phyloP scores from a whole-genome alignment of 2,113 vertebrate genomes.

The Python bivittatus region DNA sequence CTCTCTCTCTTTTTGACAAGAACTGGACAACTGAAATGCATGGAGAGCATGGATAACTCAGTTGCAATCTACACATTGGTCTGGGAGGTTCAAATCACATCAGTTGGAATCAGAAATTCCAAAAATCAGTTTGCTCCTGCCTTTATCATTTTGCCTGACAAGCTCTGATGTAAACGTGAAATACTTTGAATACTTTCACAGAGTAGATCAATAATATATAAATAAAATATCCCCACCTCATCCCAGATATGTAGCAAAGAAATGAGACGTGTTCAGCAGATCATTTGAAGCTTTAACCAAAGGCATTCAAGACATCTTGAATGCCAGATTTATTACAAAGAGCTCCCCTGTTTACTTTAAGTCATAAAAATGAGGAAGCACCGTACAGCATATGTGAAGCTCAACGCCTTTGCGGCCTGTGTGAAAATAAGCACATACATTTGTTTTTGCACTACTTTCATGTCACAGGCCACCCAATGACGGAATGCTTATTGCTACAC shows the following conservation, averaged over 20 bases:
- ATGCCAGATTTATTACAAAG: conserved; percentile 29
- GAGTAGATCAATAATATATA: neutral
- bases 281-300: neutral
- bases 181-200: neutral
- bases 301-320: neutral
- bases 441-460: conserved; percentile 11
- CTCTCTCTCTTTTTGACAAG: neutral
- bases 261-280: neutral
- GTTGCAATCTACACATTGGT: neutral
- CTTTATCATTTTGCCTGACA: neutral
- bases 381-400: conserved; percentile 12
- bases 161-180: neutral
- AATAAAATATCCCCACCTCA: neutral
- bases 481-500: conserved; percentile 1
- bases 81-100: neutral
- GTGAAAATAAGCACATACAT: conserved; percentile 22
- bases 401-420: conserved; percentile 2
- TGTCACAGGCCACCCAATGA: neutral
- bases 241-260: neutral
- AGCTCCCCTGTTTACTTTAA: conserved; percentile 19
- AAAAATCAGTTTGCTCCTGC: neutral
- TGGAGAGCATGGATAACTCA: neutral
- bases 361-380: conserved; percentile 23
- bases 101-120: neutral
- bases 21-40: neutral